Evolutionary conservation across 2,888 invertebrate species (phyloP).

Genomic region (Clivina fossor): DNA sequence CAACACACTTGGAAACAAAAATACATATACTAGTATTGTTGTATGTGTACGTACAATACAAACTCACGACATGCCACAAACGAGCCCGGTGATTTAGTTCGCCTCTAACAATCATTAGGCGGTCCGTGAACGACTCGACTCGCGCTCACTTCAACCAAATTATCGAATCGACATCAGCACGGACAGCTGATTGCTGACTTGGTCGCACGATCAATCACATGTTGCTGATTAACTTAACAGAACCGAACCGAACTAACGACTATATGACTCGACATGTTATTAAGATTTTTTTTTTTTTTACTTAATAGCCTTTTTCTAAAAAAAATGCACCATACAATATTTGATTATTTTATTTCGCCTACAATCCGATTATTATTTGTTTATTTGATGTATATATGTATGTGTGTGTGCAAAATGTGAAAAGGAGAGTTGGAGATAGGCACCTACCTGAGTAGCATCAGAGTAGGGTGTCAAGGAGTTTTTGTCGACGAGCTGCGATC

Average conservation of each 20-base stretch:
- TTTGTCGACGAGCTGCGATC: constrained; percentile 87
- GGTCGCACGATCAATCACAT: constrained; percentile 19
- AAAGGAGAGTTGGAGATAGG: background rate
- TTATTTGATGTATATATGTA: no score
- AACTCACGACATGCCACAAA: no score
- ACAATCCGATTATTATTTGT: no score
- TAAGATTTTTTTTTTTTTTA: no score
- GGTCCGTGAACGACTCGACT: constrained; percentile 1
- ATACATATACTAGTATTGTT: background rate
- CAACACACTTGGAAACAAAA: no score
- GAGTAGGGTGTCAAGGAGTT: constrained; percentile 94
- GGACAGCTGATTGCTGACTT: constrained; percentile 1
- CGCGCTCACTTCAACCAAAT: constrained; percentile 12
- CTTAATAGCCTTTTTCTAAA: no score
- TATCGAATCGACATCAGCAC: constrained; percentile 14
- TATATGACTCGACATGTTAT: no score
- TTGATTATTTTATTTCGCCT: no score
- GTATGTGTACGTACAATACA: background rate
- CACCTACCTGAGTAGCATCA: constrained; percentile 93
- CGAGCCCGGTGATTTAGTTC: constrained; percentile 15
- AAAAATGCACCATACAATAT: no score
- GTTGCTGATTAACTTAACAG: constrained; percentile 11
- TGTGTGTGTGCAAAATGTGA: no score
- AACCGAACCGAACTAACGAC: no score
- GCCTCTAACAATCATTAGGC: constrained; percentile 16